Percentiles rank a stretch among this genome's conserved stretches.
Evolutionary conservation across 64 coral and sea anemone genomes (phyloP).

Genomic region (Platygyra sinensis): DNA sequence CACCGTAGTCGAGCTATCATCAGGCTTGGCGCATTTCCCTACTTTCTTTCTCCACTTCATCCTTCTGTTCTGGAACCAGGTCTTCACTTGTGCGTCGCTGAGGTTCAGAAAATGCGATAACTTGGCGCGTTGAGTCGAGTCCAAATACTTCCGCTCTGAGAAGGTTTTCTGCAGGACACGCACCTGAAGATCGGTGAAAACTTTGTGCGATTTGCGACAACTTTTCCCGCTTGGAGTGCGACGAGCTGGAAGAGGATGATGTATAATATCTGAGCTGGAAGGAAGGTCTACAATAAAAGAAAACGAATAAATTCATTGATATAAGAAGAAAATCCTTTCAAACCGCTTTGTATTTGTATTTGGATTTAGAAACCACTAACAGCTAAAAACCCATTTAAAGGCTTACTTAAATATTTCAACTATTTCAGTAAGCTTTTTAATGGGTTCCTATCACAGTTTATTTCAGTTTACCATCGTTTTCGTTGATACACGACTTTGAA

Average conservation of each 20-base stretch:
- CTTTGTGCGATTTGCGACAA: no score
- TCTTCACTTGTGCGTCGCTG: no score
- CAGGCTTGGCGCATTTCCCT: no score
- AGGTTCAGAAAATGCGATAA: no score
- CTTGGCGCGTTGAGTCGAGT: no score
- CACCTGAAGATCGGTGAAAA: no score
- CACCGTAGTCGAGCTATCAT: constrained; percentile 43
- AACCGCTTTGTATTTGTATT: not conserved
- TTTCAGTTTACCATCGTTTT: not conserved
- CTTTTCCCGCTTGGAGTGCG: no score
- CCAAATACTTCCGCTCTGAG: no score
- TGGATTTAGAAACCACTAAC: not conserved
- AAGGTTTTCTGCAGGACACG: no score
- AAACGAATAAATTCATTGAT: not conserved
- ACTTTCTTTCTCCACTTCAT: no score
- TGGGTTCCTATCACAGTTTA: not conserved
- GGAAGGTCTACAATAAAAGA: constrained; percentile 20
- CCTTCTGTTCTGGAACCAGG: no score
- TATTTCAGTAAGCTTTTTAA: not conserved
- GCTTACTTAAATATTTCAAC: not conserved
- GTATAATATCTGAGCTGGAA: constrained; percentile 22
- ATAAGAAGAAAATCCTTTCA: not conserved
- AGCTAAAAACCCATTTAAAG: not conserved
- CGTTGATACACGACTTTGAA: no score
- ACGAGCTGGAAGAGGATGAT: constrained; percentile 54